These are phyloP conservation scores for Urocynchramus pylzowi DNA, from an alignment of 2,113 vertebrate genomes.

Conservation along the genomic window DNA sequence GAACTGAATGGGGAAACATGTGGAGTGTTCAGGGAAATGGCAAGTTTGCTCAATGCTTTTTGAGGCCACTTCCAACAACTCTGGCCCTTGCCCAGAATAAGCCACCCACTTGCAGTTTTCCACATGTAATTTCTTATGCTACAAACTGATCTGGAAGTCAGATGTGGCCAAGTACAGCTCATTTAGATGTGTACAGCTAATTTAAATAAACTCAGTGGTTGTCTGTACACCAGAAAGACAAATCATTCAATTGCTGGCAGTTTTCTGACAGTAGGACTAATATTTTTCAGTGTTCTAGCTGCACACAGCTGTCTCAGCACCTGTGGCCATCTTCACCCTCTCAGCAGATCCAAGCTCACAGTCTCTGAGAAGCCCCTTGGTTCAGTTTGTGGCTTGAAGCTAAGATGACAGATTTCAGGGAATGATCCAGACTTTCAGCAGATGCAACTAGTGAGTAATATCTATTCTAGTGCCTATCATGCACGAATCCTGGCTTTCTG, in stretches of 20 bases:
- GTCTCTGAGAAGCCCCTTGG: background rate
- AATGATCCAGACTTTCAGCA: slow-evolving; percentile 53
- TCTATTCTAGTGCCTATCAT: slow-evolving; percentile 46
- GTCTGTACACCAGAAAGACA: background rate
- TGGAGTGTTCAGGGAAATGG: background rate
- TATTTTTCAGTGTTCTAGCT: background rate
- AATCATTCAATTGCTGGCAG: background rate
- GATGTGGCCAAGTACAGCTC: background rate
- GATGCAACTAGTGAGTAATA: slow-evolving; percentile 60
- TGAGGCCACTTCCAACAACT: background rate
- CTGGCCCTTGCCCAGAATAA: background rate
- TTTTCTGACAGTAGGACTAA: background rate
- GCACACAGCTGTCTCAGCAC: background rate
- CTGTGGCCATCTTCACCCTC: background rate
- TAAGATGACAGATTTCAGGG: slow-evolving; percentile 16
- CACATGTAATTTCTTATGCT: background rate
- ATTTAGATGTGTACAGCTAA: background rate
- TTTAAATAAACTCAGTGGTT: background rate
- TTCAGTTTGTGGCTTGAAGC: background rate
- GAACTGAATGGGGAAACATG: accelerated
- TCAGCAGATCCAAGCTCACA: accelerated
- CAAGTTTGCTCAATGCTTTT: background rate
- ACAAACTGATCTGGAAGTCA: background rate
- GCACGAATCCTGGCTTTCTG: slow-evolving; percentile 54
- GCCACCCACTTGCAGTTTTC: background rate